phyloP scores from a whole-genome alignment of 2,888 invertebrate species.

The Drosophila incognita region DNA sequence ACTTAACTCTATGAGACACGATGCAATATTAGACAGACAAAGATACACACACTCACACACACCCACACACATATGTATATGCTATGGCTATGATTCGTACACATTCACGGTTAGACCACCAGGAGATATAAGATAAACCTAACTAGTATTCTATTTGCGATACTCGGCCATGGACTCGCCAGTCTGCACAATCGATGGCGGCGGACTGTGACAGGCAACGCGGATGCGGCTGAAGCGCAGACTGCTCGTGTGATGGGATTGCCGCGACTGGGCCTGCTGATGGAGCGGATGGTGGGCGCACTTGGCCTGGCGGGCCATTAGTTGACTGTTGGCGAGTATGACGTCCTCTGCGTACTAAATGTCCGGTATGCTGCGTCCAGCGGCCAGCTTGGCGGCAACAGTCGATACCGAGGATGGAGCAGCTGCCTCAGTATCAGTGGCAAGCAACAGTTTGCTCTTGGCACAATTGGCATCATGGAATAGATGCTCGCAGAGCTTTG shows the following conservation, averaged over 20 bases:
- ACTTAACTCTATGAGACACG: conserved; percentile 21
- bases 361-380: conserved; percentile 82
- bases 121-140: conserved; percentile 9
- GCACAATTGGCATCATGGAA: conserved; percentile 85
- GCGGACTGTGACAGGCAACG: conserved; percentile 80
- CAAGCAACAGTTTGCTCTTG: conserved; percentile 76
- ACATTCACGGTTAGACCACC: conserved; percentile 36
- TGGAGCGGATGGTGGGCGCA: conserved; percentile 69
- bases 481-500: conserved; percentile 84
- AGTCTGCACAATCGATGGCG: conserved; percentile 46
- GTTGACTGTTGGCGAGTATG: conserved; percentile 83
- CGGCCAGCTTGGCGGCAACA: conserved; percentile 53
- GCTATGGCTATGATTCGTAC: not conserved
- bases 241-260: conserved; percentile 52
- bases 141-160: conserved; percentile 66
- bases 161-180: conserved; percentile 77
- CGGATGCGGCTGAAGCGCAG: conserved; percentile 59
- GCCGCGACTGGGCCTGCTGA: conserved; percentile 47
- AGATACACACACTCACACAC: not conserved
- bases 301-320: conserved; percentile 65
- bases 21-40: conserved; percentile 14
- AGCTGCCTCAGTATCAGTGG: conserved; percentile 20
- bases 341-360: conserved; percentile 85
- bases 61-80: not conserved
- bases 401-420: conserved; percentile 23